Base-by-base conservation (phyloP, 2,888 invertebrate genomes). In the Eupithecia tripunctaria region DNA sequence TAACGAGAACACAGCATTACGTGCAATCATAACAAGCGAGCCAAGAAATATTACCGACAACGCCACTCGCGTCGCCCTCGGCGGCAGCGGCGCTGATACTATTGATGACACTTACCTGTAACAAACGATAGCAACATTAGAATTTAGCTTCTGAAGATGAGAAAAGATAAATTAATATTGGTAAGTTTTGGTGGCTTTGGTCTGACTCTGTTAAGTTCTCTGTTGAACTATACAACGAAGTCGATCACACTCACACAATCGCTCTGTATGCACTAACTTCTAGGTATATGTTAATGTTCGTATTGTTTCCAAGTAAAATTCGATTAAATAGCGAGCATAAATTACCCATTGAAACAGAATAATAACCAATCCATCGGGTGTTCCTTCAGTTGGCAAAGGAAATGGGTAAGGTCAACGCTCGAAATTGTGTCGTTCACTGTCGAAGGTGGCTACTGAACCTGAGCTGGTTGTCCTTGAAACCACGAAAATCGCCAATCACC, bases 1-100 rank as follows among this genome's bases (percentile, higher is more conserved):
- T 92, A 94, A 93, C 91, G 91, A 92, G 94, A 92, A 92, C 94
- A 89, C 86, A 86, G 87, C 89, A 90, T 88, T 91, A 89, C 89
- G 89, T 89, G 88, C 90, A 88, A 89, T 89, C 89, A 89, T 89
- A 91, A 89, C 86, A 87, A 86, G 82, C 83, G 82, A 86, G 84
- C 86, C 83, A 86, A 84, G 87, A 80, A 85, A 85, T 84, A 87
- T 90, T 87, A 91, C 92, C 90, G 80, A 85, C 83, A 79, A 84
- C 82, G 79, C 81, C 76, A 76, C 81, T 79, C 70, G 73, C 78
- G 78, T 76, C 68, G 56, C 67, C 67, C 63, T 68, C 68, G 70
- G 70, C 68, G 41, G 51, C 67, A 43, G 47, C 64, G 74, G 74
- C 73, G 66, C 25, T 25, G 21, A 21, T 25, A 64, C 73, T 65